Base-by-base conservation (phyloP, 2,888 invertebrate genomes). In the Caradrina kadenii region DNA sequence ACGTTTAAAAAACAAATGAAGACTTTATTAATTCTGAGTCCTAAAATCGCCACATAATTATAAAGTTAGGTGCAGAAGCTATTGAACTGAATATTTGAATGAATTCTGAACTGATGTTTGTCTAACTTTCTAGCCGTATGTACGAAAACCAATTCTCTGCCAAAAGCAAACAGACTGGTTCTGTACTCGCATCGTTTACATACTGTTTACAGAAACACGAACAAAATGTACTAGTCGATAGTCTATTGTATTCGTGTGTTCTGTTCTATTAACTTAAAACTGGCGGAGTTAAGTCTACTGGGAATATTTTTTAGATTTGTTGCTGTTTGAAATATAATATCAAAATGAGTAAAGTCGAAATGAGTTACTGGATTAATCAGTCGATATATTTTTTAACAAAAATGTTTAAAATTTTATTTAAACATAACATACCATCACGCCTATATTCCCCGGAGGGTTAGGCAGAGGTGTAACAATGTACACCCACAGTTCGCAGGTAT, bases 171-270 rank as follows among this genome's bases (percentile, higher is more conserved):
- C 89, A 93, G 87, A 90, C 88, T 91, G 89, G 80, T 88, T 88
- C 69, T 90, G 90, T 90, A 91, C 87, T 89, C 89, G 88, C 86
- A 87, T 94, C 93, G 94, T 94, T 94, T 94, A 94, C 93, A 93
- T 93, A 93, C 89, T 93, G 91, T 94, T 94, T 92, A 92, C 94
- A 92, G 89, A 93, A 91, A 93, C 83, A 93, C 83, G 89, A 93
- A 87, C 89, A 88, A 90, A 91, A 91, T 86, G 73, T 81, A 76
- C 70, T 85, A 86, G 83, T 85, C 88, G 85, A 86, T 89, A 83
- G 85, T 77, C 82, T 75, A 80, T 82, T 85, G 80, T 83, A 55
- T 55, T 19, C 21, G 82, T 82, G 22, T 52, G 39, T 58, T 66
- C 59, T 73, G 76, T 82, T 83, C 74, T 83, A 83, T 82, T 82